Evolutionary conservation across 2,113 vertebrate genomes (phyloP).

Genomic region (Sinocyclocheilus grahami): DNA sequence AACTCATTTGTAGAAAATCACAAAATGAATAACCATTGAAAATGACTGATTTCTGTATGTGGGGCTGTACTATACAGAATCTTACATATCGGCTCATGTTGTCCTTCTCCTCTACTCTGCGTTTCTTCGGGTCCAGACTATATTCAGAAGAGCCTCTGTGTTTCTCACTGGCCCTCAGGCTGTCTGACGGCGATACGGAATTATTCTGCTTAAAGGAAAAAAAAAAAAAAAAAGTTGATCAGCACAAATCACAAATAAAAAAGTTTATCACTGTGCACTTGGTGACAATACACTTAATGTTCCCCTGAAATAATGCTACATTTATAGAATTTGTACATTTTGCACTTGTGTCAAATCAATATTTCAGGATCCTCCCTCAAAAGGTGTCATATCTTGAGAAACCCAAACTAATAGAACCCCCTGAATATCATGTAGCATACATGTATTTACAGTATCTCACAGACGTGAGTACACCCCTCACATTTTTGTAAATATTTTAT

Average conservation of each 20-base stretch:
- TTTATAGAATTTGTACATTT: background rate
- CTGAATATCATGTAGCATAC: background rate
- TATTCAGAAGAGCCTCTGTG: conserved; percentile 90
- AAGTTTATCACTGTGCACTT: background rate
- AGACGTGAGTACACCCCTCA: no score
- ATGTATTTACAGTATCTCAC: background rate
- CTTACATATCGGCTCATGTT: conserved; percentile 93
- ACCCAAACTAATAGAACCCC: background rate
- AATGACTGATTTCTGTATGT: background rate
- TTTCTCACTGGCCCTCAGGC: conserved; percentile 89
- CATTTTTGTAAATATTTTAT: no score
- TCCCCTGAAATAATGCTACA: background rate
- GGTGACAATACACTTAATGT: background rate
- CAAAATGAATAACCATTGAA: background rate
- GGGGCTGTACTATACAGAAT: background rate
- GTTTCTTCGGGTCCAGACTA: conserved; percentile 88
- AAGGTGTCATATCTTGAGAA: background rate
- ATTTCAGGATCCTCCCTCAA: background rate
- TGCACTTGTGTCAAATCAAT: background rate
- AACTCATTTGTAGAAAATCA: background rate
- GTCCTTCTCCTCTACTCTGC: conserved; percentile 95
- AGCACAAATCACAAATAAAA: background rate
- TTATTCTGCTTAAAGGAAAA: conserved; percentile 82
- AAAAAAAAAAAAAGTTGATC: background rate
- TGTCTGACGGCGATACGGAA: conserved; percentile 92